Percentiles rank a stretch among this genome's conserved stretches.
Conservation (phyloP, 2,113 vertebrate genomes). For the Phylloscopus whistleri region DNA sequence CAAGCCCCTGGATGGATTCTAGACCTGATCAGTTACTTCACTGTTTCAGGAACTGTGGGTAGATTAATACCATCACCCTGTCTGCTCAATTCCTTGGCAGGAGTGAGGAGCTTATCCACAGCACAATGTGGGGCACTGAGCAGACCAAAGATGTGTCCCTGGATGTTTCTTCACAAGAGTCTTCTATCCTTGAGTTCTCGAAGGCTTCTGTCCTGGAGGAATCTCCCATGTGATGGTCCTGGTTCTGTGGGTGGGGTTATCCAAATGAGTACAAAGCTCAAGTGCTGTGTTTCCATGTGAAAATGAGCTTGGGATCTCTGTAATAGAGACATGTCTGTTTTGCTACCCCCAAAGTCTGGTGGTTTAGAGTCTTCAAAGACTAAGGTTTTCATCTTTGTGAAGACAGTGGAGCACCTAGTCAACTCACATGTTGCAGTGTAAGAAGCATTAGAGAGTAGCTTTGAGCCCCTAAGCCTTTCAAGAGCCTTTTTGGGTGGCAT, state of each 20-base stretch:
- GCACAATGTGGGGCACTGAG: fast-evolving
- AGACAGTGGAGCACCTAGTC: not conserved
- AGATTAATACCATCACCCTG: not conserved
- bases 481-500: not conserved
- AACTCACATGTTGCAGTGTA: not conserved
- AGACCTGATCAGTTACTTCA: not conserved
- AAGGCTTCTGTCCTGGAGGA: not conserved
- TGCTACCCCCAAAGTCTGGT: not conserved
- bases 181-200: not conserved
- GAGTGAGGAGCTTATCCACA: not conserved
- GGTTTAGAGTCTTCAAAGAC: not conserved
- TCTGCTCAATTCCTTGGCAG: not conserved
- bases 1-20: not conserved
- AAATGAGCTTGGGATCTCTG: not conserved
- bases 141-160: not conserved
- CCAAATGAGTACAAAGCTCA: not conserved
- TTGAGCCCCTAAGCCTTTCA: not conserved
- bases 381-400: not conserved
- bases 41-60: not conserved
- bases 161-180: not conserved
- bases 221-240: not conserved
- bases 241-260: not conserved
- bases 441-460: not conserved
- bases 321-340: not conserved
- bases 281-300: not conserved